Conservation (phyloP, 2,113 vertebrate species). For the Colius striatus region DNA sequence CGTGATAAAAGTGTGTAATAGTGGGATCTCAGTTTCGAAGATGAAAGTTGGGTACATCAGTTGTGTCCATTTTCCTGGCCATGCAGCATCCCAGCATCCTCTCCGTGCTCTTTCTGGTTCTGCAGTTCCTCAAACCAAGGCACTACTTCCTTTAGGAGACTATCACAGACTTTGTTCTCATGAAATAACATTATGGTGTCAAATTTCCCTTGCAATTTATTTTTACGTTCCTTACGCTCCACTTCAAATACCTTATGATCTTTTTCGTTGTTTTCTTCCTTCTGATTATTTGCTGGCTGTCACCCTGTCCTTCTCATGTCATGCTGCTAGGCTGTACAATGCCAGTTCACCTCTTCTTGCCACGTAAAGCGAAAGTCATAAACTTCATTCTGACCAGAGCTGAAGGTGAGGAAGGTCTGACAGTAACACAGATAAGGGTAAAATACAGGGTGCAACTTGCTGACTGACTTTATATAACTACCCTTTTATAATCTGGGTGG, state of each 20-base stretch:
- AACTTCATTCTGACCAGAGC: neutral
- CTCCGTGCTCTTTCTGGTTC: neutral
- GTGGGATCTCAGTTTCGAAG: neutral
- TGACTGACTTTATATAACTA: neutral
- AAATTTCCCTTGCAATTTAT: neutral
- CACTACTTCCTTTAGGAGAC: neutral
- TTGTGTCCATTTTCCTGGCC: neutral
- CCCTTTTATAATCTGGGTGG: neutral
- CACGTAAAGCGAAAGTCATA: neutral
- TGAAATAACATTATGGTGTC: neutral
- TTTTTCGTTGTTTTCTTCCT: neutral
- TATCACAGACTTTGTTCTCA: neutral
- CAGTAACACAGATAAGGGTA: neutral
- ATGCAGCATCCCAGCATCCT: neutral
- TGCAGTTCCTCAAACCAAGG: neutral
- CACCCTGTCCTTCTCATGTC: neutral
- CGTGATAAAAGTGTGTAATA: neutral
- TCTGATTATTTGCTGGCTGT: neutral
- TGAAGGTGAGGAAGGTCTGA: neutral
- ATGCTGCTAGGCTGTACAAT: neutral
- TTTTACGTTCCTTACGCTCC: neutral
- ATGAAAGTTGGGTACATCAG: fast-evolving
- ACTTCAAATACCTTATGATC: neutral
- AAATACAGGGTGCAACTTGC: neutral
- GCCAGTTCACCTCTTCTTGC: neutral